phyloP scores from a whole-genome alignment of 2,113 vertebrate species.

The Hippocampus guttulatus region DNA sequence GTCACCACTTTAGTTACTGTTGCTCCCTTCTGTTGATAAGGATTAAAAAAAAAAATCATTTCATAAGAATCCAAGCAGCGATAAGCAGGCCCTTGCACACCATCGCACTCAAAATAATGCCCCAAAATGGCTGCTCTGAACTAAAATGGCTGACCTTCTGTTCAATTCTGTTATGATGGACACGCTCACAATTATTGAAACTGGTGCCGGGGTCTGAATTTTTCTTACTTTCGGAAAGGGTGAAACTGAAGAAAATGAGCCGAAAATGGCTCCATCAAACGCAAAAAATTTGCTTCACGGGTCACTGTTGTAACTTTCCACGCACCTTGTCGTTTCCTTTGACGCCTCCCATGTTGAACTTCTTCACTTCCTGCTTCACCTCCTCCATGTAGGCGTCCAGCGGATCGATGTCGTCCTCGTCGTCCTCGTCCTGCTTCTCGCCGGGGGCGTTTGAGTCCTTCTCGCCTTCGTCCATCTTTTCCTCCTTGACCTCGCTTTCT shows the following conservation, averaged over 20 bases:
- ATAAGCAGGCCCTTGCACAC: not conserved
- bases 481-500: constrained; percentile 79
- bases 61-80: not conserved
- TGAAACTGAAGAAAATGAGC: too few relatives aligned
- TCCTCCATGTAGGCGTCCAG: constrained; percentile 99
- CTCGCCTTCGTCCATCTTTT: constrained; percentile 74
- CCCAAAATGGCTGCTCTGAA: too few relatives aligned
- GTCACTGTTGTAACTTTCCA: too few relatives aligned
- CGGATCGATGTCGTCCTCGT: constrained; percentile 86
- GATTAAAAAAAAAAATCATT: not conserved
- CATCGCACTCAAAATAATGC: too few relatives aligned
- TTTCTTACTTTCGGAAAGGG: too few relatives aligned
- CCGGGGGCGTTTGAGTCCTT: constrained; percentile 74
- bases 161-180: too few relatives aligned
- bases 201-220: too few relatives aligned
- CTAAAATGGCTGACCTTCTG: too few relatives aligned
- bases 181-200: too few relatives aligned
- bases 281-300: not conserved
- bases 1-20: constrained; percentile 92
- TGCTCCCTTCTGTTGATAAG: constrained; percentile 79
- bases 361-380: constrained; percentile 98
- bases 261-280: too few relatives aligned
- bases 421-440: constrained; percentile 61
- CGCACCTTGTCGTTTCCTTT: constrained; percentile 92
- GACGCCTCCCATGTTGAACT: constrained; percentile 94